These are phyloP conservation scores for Haemorhous mexicanus DNA, from an alignment of 2,113 vertebrate genomes.

Conservation along the genomic window DNA sequence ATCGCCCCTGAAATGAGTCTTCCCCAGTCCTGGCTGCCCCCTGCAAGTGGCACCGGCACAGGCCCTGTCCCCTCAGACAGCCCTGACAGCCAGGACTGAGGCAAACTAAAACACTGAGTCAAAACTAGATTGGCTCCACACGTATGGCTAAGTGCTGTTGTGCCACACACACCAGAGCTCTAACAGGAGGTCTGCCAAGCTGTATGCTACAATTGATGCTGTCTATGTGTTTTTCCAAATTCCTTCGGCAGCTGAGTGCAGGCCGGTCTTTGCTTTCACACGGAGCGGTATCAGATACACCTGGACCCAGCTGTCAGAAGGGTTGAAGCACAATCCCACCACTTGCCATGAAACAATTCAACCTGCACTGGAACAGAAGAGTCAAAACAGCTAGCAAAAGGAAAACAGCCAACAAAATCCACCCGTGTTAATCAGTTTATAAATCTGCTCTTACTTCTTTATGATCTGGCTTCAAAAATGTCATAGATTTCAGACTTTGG, in stretches of 20 bases:
- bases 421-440: neutral
- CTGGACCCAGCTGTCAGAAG: neutral
- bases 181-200: neutral
- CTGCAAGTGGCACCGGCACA: too few species aligned
- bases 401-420: neutral
- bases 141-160: neutral
- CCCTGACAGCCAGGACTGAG: neutral
- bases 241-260: neutral
- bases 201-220: too few species aligned
- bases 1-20: accelerated
- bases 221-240: neutral
- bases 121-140: neutral
- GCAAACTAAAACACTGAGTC: too few species aligned
- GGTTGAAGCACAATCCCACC: neutral
- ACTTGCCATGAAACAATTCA: neutral
- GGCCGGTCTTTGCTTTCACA: neutral
- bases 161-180: neutral
- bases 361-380: neutral
- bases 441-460: neutral
- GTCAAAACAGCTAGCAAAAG: neutral
- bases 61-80: neutral
- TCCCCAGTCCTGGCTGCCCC: neutral
- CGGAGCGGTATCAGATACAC: neutral
- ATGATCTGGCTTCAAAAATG: neutral
- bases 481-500: neutral